Base-by-base conservation (phyloP, 2,888 invertebrate genomes). In the Polydrusus pterygomalis region DNA sequence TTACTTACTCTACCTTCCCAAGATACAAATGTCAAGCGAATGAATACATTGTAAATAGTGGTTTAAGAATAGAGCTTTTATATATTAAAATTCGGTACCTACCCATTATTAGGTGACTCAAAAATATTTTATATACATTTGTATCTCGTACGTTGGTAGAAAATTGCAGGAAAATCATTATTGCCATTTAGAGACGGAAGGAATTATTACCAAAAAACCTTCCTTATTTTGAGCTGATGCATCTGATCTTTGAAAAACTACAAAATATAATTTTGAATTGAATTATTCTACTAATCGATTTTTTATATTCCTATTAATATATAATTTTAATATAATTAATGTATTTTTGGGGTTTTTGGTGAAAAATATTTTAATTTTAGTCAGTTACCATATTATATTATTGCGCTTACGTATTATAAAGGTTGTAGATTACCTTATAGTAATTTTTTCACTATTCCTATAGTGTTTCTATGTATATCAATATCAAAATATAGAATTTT, bases 301-400 rank as follows among this genome's bases (percentile, higher is more conserved):
- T n/a, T 65, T 67, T 67, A 40, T 85, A 83, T 72, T 71, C 60
- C 62, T 71, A 82, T 83, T 82, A 79, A 81, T 81, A 81, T 82
- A 78, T 81, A 79, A 43, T 84, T 85, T 64, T 56, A 64, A 38
- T 67, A 30, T 73, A 65, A 49, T 75, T 34, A 51, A 54, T 65
- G 51, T 68, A 43, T 73, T 65, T 77, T 70, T 51, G 70, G 73
- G 74, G 70, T 70, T 73, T 74, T 74, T 67, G 70, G 74, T 70
- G 51, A 70, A 77, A 73, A 18, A 54, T 43, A 20, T 58, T 45
- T 74, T 74, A 77, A 54, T 77, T 77, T 74, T 74, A 77, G 70
- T 77, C 77, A 85, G 86, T 86, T 86, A 86, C 86, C 86, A 86
- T 81, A 81, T n/a, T n/a, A n/a, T 83, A 79, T 79, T 81, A 77